Base-by-base conservation (phyloP, 2,888 invertebrate genomes). In the Acanthacorydalis orientalis region DNA sequence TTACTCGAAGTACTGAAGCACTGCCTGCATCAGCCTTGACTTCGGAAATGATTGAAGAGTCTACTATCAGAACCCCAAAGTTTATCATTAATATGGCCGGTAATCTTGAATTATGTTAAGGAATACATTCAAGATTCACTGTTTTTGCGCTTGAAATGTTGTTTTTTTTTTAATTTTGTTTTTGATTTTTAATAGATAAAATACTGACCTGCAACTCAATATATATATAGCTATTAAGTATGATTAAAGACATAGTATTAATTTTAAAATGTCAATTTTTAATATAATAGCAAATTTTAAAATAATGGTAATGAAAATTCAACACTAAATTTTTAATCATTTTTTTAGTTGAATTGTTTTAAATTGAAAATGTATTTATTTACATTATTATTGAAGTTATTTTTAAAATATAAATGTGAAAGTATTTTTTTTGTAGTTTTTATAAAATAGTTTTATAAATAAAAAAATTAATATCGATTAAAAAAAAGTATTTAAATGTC, bases 41-140 rank as follows among this genome's bases (percentile, higher is more conserved):
- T n/a, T 41, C n/a, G 11, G 41, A 16, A 41, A 23, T 41, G 31
- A 7, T 23, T 41, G 31, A 41, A 15, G 31, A 23, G n/a, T 11
- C 16, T 41, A 16, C 23, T 11, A 8, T 31, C 16, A 31, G 16
- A 16, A 12, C 16, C 16, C 12, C 41, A n/a, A 41, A 38, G 14
- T 46, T 12, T 46, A 38, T 46, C 15, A 46, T 46, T 39, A 34
- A 46, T 38, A 12, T 46, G 34, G 16, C 46, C 9, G 46, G 46
- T 14, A 46, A 46, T 46, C 31, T 46, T n/a, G 46, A 46, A 14
- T 15, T 46, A 39, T 31, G 37, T 23, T 46, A 31, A 42, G 2
- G 3, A n/a, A 37, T 12, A 11, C 37, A 37, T 37, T 11, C 4
- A 6, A 37, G 11, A 4, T 37, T 37, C 12, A 37, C 11, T 4